These are phyloP conservation scores for Pseudoips prasinana DNA, from an alignment of 2,888 invertebrate genomes.

Conservation along the genomic window DNA sequence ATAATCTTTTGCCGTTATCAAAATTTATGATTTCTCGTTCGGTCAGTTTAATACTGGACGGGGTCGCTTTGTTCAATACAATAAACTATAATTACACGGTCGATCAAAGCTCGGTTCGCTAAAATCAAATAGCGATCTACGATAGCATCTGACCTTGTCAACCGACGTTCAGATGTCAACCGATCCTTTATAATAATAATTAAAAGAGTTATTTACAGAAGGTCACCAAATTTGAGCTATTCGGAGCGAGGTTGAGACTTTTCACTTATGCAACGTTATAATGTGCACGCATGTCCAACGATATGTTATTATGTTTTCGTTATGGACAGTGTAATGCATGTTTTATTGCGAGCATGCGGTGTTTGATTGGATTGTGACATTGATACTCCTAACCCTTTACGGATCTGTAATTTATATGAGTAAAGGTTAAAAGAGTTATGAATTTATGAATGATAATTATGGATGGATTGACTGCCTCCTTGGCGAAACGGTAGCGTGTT, in stretches of 20 bases:
- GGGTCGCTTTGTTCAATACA: no score
- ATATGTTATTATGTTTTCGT: conserved; percentile 72
- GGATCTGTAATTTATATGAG: conserved; percentile 12
- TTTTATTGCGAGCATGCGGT: conserved; percentile 24
- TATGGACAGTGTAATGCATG: conserved; percentile 57
- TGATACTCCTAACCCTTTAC: conserved; percentile 28
- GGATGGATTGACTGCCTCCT: no score
- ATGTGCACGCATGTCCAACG: conserved; percentile 47
- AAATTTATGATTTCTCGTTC: no score
- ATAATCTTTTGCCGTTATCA: no score
- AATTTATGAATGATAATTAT: no score
- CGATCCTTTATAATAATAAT: conserved; percentile 67
- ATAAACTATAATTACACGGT: conserved; percentile 15
- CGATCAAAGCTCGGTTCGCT: conserved; percentile 19
- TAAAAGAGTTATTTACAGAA: conserved; percentile 66
- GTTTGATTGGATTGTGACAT: conserved; percentile 31
- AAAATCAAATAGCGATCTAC: conserved; percentile 24
- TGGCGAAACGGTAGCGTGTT: no score
- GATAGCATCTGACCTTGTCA: conserved; percentile 42
- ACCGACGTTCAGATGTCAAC: conserved; percentile 64
- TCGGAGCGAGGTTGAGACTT: conserved; percentile 69
- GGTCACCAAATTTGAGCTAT: conserved; percentile 72
- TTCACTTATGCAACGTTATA: conserved; percentile 56
- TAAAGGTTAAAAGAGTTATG: conserved; percentile 14
- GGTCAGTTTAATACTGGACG: no score